Conservation (phyloP, 2,888 invertebrate species). For the Subacronicta megacephala region DNA sequence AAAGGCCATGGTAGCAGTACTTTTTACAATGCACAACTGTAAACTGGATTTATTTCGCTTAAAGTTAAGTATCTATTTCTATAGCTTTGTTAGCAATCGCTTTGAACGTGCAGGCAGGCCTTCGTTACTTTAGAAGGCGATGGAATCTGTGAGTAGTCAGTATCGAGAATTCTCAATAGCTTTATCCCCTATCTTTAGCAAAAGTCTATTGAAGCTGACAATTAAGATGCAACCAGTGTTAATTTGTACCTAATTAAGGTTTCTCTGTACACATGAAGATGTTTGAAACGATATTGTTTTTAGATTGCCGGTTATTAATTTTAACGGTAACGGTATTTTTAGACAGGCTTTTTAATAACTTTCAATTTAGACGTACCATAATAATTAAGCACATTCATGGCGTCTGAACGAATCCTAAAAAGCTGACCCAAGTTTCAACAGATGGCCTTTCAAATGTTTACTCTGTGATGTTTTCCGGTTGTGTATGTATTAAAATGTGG, state of each 20-base stretch:
- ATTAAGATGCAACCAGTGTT: conserved; percentile 37
- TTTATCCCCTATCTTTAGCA: conserved; percentile 51
- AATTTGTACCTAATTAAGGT: conserved; percentile 35
- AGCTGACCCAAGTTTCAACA: conserved; percentile 34
- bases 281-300: conserved; percentile 8
- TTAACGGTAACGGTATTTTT: no score
- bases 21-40: conserved; percentile 4
- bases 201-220: conserved; percentile 33
- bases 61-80: conserved; percentile 4
- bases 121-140: conserved; percentile 40
- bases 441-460: conserved; percentile 51
- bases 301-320: no score
- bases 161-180: conserved; percentile 49
- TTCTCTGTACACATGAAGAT: conserved; percentile 26
- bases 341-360: not conserved
- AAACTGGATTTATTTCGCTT: conserved; percentile 14
- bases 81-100: conserved; percentile 46
- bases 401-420: conserved; percentile 9
- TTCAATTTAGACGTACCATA: not conserved
- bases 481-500: conserved; percentile 69
- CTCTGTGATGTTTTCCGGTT: conserved; percentile 58
- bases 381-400: not conserved
- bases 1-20: conserved; percentile 4
- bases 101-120: conserved; percentile 26
- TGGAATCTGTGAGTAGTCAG: conserved; percentile 38